Percentiles rank a stretch among this genome's conserved stretches.
Conservation (phyloP, 2,797 vertebrate genomes). For the Pteronotus mesoamericanus region DNA sequence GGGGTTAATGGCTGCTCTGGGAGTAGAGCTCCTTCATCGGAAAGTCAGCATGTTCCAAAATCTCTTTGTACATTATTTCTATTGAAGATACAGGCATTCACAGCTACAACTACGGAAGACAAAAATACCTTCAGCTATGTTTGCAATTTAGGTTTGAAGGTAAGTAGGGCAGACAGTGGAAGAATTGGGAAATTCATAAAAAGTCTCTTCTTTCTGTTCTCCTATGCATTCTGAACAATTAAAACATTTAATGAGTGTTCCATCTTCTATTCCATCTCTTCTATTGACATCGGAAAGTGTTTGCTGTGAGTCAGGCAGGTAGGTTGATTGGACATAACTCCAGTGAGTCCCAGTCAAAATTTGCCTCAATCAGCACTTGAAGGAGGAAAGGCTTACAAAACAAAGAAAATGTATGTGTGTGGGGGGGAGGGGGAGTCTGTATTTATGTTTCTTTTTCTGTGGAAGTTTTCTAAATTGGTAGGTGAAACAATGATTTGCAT, state of each 20-base stretch:
- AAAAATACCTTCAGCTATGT: constrained; percentile 56
- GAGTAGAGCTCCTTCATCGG: constrained; percentile 43
- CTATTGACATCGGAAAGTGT: not conserved
- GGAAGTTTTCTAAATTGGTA: constrained; percentile 14
- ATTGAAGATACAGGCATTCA: constrained; percentile 30
- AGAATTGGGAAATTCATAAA: constrained; percentile 48
- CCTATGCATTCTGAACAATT: constrained; percentile 35
- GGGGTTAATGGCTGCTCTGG: constrained; percentile 19
- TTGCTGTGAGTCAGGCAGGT: not conserved
- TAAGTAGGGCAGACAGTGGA: constrained; percentile 59
- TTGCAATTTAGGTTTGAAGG: constrained; percentile 56
- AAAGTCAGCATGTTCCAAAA: constrained; percentile 38
- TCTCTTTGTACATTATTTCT: constrained; percentile 23
- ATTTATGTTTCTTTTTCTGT: not conserved
- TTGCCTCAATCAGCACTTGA: not conserved
- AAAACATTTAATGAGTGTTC: constrained; percentile 34
- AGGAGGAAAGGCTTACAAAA: not conserved
- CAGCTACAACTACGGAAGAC: constrained; percentile 17
- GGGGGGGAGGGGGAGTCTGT: not conserved
- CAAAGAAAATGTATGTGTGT: not conserved
- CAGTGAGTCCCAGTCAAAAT: not conserved
- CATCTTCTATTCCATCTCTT: constrained; percentile 27
- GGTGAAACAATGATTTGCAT: not conserved
- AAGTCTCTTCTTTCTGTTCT: constrained; percentile 1
- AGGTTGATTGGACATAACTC: not conserved